phyloP scores from a whole-genome alignment of 2,797 vertebrate species.

The Pangasius sanitwongsei region DNA sequence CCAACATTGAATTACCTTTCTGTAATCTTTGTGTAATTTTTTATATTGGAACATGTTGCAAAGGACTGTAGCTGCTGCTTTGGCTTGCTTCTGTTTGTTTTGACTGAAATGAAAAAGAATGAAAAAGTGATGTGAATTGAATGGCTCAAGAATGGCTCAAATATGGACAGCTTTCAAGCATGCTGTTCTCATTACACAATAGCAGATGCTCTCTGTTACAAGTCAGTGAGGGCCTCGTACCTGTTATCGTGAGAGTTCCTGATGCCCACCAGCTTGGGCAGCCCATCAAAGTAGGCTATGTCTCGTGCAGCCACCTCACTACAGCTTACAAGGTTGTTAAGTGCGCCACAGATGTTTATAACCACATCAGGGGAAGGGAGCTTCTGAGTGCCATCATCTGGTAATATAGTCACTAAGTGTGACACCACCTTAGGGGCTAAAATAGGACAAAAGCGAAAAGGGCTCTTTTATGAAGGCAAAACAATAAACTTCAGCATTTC shows the following conservation, averaged over 20 bases:
- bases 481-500: neutral
- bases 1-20: conserved; percentile 66
- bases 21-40: conserved; percentile 88
- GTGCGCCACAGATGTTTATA: conserved; percentile 86
- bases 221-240: conserved; percentile 63
- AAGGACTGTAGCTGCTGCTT: conserved; percentile 87
- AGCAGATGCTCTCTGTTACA: neutral
- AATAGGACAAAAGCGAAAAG: conserved; percentile 28
- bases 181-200: neutral
- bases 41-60: conserved; percentile 95
- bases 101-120: conserved; percentile 65
- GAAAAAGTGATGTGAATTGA: neutral
- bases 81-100: conserved; percentile 74
- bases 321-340: conserved; percentile 91
- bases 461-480: neutral
- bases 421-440: conserved; percentile 85
- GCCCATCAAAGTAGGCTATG: conserved; percentile 81
- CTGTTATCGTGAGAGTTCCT: conserved; percentile 72
- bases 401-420: conserved; percentile 83
- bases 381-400: conserved; percentile 70
- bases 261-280: conserved; percentile 83
- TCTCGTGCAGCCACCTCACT: conserved; percentile 82
- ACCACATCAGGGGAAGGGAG: conserved; percentile 79
- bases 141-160: neutral
- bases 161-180: neutral